Base-by-base conservation (phyloP, 1,140 invertebrate species). In the Ooceraea biroi region DNA sequence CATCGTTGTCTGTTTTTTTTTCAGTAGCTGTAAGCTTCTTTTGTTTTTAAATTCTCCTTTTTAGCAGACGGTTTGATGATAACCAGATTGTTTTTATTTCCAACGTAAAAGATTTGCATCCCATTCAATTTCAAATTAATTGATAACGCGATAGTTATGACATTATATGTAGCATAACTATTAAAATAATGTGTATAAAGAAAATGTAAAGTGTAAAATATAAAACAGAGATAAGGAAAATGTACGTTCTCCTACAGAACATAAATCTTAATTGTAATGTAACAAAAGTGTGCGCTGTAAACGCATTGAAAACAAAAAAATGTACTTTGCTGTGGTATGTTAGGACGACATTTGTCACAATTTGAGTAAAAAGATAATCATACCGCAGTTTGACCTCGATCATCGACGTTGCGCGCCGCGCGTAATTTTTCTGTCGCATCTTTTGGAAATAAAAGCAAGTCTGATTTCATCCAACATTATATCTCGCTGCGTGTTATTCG, bases 61-160 rank as follows among this genome's bases (percentile, higher is more conserved):
- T 82, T 60, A 82, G 57, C 58, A 76, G 55, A n/a, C 76, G 65
- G n/a, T 71, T 80, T n/a, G 17, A 69, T 69, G 76, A 44, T 19
- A 80, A 71, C 5, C 65, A 80, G 76, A 71, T 30, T 77, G 41
- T 58, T 69, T 50, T 80, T 71, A 57, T 80, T 80, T 80, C 76
- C 65, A 80, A 30, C 19, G 10, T 30, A 57, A 58, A 14, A 58
- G 19, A 12, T 30, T 10, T 69, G 25, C 11, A 55, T 14, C 50
- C 7, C 3, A 50, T 65, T 58, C 69, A 36, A 58, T 41, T 71
- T 46, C 41, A 46, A 46, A 69, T 46, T 60, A 57, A 80, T 71
- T 57, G 30, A 22, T 78, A 78, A 78, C 50, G 30, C 25, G 52
- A 71, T 69, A 69, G n/a, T 78, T 57, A 44, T 58, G 65, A 57